Evolutionary conservation across 2,113 vertebrate genomes (phyloP).

Genomic region (Hypanus sabinus): DNA sequence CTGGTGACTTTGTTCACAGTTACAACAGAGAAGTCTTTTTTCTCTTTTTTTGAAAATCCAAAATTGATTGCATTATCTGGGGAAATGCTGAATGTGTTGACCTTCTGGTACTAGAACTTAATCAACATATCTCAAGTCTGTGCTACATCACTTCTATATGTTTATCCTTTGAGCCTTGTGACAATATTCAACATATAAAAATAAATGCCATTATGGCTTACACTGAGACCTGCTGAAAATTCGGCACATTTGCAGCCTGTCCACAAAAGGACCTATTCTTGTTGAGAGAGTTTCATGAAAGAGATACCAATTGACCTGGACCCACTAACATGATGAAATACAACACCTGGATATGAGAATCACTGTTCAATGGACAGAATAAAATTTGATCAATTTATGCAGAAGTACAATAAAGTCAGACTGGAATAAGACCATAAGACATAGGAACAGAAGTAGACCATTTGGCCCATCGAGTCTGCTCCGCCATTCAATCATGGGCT

Average conservation of each 20-base stretch:
- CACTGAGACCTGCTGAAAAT: not conserved
- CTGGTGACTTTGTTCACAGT: too few species aligned
- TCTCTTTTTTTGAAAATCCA: not conserved
- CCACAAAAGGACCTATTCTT: not conserved
- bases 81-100: not conserved
- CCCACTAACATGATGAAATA: not conserved
- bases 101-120: not conserved
- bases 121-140: not conserved
- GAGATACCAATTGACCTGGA: not conserved
- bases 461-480: too few species aligned
- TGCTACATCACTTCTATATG: not conserved
- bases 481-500: too few species aligned
- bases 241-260: not conserved
- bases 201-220: not conserved
- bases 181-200: not conserved
- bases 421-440: not conserved
- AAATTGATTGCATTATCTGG: not conserved
- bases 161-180: not conserved
- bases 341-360: not conserved
- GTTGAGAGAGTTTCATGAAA: not conserved
- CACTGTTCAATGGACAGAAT: not conserved
- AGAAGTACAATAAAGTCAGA: slow-evolving; percentile 12
- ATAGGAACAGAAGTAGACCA: too few species aligned
- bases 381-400: not conserved
- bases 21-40: not conserved